phyloP scores from a whole-genome alignment of 2,797 vertebrate species.

The Helarctos malayanus region DNA sequence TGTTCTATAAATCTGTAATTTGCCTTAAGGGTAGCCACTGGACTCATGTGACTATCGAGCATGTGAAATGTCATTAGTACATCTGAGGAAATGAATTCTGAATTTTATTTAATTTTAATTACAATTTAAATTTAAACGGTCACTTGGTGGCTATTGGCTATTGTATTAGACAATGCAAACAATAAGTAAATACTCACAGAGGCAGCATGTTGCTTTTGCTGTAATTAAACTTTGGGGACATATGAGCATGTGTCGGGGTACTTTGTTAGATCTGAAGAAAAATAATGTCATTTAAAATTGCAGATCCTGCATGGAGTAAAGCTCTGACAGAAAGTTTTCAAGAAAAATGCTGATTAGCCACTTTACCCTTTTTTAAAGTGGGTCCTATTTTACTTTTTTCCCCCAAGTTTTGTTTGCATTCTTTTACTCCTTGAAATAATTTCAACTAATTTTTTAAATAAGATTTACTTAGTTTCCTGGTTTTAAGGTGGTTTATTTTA shows the following conservation, averaged over 20 bases:
- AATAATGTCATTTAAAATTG: background rate
- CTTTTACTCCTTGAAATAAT: background rate
- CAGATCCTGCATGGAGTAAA: background rate
- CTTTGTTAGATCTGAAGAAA: background rate
- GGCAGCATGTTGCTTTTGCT: background rate
- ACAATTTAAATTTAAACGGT: background rate
- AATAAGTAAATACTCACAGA: background rate
- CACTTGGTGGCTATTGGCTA: background rate
- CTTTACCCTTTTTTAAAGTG: background rate
- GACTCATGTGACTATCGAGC: background rate
- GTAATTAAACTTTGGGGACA: background rate
- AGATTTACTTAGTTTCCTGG: background rate
- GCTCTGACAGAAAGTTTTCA: background rate
- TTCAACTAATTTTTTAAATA: background rate
- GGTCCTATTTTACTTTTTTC: background rate
- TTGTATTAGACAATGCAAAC: background rate
- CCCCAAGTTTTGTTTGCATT: background rate
- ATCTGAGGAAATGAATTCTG: background rate
- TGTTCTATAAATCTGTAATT: background rate
- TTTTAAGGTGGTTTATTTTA: constrained; percentile 3
- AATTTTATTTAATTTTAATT: background rate
- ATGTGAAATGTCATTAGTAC: background rate
- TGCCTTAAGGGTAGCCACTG: background rate
- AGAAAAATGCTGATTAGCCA: background rate
- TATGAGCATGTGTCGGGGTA: background rate